Evolutionary conservation across 1,140 invertebrate genomes (phyloP).

Genomic region (Ctenoplectra terminalis): DNA sequence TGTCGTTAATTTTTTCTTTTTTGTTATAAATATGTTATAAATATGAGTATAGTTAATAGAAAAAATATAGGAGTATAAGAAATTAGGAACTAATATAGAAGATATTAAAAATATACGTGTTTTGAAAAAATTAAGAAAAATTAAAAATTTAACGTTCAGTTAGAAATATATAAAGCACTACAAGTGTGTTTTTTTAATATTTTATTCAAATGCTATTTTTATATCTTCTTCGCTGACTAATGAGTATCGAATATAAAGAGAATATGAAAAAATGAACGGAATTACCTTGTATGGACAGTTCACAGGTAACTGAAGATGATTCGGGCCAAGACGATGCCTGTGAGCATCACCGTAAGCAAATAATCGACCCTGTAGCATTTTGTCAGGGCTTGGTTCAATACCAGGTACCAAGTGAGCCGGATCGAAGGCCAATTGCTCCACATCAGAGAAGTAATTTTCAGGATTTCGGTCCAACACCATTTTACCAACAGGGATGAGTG

Average conservation of each 20-base stretch:
- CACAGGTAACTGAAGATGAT: constrained; percentile 96
- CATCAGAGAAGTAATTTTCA: constrained; percentile 96
- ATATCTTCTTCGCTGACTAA: no score
- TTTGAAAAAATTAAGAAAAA: neutral
- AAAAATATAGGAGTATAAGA: no score
- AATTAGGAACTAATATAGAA: neutral
- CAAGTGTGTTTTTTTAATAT: no score
- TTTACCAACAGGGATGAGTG: constrained; percentile 95
- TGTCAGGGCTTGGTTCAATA: constrained; percentile 96
- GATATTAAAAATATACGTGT: neutral
- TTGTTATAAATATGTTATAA: no score
- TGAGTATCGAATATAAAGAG: no score
- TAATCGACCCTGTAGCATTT: constrained; percentile 96
- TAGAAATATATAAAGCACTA: neutral
- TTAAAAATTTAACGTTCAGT: neutral
- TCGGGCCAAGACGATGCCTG: constrained; percentile 95
- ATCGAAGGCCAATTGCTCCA: constrained; percentile 97
- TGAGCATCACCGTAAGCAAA: constrained; percentile 98
- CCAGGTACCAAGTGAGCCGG: constrained; percentile 96
- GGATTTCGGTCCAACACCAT: constrained; percentile 95
- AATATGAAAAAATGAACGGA: neutral
- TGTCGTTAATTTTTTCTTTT: neutral
- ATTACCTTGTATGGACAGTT: constrained; percentile 93
- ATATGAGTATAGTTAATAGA: no score
- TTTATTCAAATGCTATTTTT: no score